Percentiles rank a stretch among this genome's conserved stretches.
Evolutionary conservation across 1,140 invertebrate species (phyloP).

Genomic region (Temnothorax nylanderi): DNA sequence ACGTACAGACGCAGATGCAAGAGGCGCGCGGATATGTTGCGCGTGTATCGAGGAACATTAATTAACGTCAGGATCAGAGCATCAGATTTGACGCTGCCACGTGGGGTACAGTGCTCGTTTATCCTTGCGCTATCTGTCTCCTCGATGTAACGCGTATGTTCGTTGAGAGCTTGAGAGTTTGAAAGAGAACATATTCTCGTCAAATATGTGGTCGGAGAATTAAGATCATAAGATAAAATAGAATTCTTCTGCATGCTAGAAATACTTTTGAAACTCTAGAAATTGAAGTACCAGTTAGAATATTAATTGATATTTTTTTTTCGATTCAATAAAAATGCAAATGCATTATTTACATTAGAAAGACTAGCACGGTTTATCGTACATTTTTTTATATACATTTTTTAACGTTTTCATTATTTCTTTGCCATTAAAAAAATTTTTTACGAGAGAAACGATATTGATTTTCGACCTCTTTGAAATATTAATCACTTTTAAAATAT

Average conservation of each 20-base stretch:
- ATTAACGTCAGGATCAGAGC: constrained; percentile 80
- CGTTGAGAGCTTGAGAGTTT: constrained; percentile 28
- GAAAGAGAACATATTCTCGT: neutral
- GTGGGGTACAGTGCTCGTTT: constrained; percentile 75
- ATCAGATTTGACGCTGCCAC: constrained; percentile 78
- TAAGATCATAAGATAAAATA: neutral
- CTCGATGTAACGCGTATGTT: constrained; percentile 63
- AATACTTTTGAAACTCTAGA: neutral
- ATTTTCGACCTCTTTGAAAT: neutral
- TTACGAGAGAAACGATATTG: neutral
- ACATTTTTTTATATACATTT: neutral
- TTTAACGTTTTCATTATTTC: neutral
- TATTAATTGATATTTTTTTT: neutral
- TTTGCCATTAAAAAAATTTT: neutral
- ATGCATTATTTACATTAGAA: neutral
- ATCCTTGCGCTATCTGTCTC: constrained; percentile 76
- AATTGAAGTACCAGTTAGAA: neutral
- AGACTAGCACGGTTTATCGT: neutral
- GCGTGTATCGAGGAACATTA: constrained; percentile 74
- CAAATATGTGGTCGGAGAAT: neutral
- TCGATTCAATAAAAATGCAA: neutral
- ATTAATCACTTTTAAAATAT: neutral
- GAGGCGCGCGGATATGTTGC: constrained; percentile 7
- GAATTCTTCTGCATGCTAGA: neutral
- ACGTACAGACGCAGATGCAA: constrained; percentile 11